These are phyloP conservation scores for Hypomecis punctinalis DNA, from an alignment of 2,888 invertebrate species.

Conservation along the genomic window DNA sequence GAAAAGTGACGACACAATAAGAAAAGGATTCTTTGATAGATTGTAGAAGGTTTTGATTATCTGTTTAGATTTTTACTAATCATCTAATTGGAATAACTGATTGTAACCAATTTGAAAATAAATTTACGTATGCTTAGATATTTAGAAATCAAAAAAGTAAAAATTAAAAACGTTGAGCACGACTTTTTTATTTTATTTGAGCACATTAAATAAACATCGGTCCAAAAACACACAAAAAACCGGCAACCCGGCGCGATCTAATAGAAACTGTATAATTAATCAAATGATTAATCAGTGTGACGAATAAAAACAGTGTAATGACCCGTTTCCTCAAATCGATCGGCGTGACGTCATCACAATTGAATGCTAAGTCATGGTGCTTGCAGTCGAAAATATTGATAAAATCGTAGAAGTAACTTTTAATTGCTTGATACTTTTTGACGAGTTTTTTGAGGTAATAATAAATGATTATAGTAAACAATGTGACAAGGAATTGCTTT, in stretches of 20 bases:
- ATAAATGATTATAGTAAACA: too few species aligned
- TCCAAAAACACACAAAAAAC: conserved; percentile 63
- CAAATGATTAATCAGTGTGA: conserved; percentile 84
- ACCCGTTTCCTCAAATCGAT: conserved; percentile 83
- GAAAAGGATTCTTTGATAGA: neutral
- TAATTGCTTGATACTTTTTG: neutral
- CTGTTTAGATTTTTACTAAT: too few species aligned
- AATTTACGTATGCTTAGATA: neutral
- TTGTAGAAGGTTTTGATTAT: too few species aligned
- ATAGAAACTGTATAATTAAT: conserved; percentile 83
- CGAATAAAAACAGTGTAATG: conserved; percentile 84
- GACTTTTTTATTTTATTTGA: conserved; percentile 36
- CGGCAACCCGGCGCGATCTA: conserved; percentile 64
- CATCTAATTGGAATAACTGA: too few species aligned
- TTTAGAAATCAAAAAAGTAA: neutral
- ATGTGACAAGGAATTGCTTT: too few species aligned
- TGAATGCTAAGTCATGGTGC: conserved; percentile 76
- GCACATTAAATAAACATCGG: conserved; percentile 48
- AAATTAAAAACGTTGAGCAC: conserved; percentile 10
- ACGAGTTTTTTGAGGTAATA: too few species aligned
- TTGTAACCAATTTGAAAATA: too few species aligned
- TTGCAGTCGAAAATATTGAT: conserved; percentile 64
- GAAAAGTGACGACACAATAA: neutral
- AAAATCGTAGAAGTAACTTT: conserved; percentile 8
- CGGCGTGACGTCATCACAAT: conserved; percentile 80